Percentiles rank a stretch among this genome's conserved stretches.
These are phyloP conservation scores for Nephrotoma guestfalica DNA, from an alignment of 2,888 invertebrate species.

Conservation along the genomic window DNA sequence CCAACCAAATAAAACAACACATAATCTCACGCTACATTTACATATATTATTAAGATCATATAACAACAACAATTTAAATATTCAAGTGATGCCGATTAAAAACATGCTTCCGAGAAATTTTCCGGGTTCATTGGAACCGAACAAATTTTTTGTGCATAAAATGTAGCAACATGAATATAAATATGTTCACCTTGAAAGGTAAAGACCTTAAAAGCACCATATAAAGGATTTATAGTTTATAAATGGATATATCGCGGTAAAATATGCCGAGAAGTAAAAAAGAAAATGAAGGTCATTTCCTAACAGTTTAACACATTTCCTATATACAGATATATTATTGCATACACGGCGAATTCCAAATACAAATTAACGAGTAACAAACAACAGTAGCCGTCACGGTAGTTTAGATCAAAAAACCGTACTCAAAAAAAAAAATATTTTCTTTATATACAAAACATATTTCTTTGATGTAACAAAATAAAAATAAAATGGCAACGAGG, in stretches of 20 bases:
- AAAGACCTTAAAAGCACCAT: background rate
- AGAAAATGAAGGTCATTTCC: background rate
- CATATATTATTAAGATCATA: background rate
- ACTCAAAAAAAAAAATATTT: background rate
- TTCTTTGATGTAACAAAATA: background rate
- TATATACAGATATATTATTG: background rate
- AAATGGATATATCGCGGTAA: background rate
- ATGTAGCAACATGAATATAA: background rate
- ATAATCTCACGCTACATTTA: background rate
- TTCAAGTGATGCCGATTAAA: background rate
- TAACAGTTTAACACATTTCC: background rate
- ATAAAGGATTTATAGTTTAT: background rate
- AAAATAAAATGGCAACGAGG: background rate
- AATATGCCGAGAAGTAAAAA: background rate
- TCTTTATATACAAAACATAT: background rate
- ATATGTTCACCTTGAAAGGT: background rate
- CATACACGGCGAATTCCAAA: background rate
- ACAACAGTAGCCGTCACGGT: background rate
- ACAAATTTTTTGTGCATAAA: background rate
- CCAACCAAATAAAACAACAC: background rate
- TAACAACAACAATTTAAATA: background rate
- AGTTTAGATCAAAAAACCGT: background rate
- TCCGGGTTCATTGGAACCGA: background rate
- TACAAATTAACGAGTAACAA: background rate
- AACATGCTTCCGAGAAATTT: background rate